Evolutionary conservation across 2,797 vertebrate species (phyloP).

Genomic region (Numenius phaeopus): DNA sequence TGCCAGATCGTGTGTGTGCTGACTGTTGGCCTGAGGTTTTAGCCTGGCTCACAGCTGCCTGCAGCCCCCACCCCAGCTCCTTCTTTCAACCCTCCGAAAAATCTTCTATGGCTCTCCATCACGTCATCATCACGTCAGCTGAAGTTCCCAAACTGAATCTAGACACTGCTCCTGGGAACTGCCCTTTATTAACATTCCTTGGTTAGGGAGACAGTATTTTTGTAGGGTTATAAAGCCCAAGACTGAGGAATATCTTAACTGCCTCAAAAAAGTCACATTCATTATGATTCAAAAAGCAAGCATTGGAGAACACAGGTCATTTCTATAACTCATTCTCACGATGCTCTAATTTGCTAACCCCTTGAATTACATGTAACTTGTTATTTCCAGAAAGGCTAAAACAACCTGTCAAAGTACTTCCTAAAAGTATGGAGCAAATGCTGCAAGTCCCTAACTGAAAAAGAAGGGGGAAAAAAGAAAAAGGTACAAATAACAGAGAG

Average conservation of each 20-base stretch:
- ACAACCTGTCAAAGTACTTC: background rate
- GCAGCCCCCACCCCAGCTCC: background rate
- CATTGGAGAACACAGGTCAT: background rate
- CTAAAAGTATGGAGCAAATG: background rate
- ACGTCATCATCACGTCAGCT: background rate
- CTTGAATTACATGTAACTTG: background rate
- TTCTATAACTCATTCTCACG: background rate
- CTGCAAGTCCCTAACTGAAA: background rate
- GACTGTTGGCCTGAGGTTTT: background rate
- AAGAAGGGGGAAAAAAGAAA: background rate
- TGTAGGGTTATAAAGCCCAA: background rate
- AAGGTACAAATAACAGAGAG: background rate
- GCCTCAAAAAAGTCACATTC: background rate
- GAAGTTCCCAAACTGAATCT: background rate
- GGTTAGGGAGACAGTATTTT: background rate
- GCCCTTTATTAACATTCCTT: background rate
- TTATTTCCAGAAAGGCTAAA: slow-evolving; percentile 26
- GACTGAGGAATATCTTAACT: background rate
- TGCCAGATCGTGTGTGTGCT: background rate
- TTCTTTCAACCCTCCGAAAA: background rate
- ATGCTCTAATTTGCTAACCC: background rate
- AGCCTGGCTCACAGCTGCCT: background rate
- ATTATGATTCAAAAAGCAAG: background rate
- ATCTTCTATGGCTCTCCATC: background rate
- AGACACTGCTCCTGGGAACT: background rate